A percentile compares a stretch with the other conserved stretches of the same genome.
Evolutionary conservation across 2,113 vertebrate genomes (phyloP).

Genomic region (Cnemophilus loriae): DNA sequence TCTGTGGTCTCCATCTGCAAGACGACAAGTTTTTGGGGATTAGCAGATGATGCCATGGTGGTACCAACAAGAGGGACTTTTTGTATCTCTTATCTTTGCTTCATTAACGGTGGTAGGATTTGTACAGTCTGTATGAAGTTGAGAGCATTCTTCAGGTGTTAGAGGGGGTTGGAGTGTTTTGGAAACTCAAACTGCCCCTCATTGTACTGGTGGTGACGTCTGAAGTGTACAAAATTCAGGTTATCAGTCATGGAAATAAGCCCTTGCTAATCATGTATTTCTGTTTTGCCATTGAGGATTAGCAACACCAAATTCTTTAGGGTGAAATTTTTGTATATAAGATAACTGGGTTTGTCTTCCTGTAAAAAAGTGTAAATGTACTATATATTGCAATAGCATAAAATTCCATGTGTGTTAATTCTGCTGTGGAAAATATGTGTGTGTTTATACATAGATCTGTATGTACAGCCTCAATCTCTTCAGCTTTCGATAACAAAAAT

Average conservation of each 20-base stretch:
- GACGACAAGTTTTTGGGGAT: not conserved
- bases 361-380: not conserved
- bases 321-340: not conserved
- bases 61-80: not conserved
- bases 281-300: not conserved
- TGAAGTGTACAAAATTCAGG: not conserved
- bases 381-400: not conserved
- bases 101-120: not conserved
- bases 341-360: not conserved
- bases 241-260: not conserved
- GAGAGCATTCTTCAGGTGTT: not conserved
- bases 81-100: not conserved
- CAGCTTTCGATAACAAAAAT: not conserved
- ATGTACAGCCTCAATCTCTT: not conserved
- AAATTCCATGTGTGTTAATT: not conserved
- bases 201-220: not conserved
- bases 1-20: not conserved
- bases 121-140: not conserved
- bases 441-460: not conserved
- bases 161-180: not conserved
- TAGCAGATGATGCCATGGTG: not conserved
- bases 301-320: not conserved
- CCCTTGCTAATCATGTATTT: not conserved
- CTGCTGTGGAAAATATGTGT: not conserved
- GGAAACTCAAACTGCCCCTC: not conserved